Conservation (phyloP, 2,113 vertebrate genomes). For the Pygathrix nemaeus region DNA sequence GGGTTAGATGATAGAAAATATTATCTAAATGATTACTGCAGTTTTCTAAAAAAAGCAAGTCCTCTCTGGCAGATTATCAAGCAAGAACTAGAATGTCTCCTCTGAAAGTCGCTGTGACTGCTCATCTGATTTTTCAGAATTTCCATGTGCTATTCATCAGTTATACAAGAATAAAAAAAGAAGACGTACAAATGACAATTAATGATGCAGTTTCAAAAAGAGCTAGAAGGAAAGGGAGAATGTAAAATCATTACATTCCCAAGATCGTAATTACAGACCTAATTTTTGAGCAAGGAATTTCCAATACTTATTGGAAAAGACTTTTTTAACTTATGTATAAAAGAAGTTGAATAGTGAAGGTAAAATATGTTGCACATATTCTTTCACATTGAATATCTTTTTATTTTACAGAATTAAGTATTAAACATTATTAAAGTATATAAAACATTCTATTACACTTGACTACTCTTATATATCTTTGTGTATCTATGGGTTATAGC, state of each 20-base stretch:
- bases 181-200: neutral
- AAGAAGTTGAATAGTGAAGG: neutral
- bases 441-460: slow-evolving; percentile 56
- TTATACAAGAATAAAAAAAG: neutral
- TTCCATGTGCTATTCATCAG: neutral
- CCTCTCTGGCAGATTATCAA: neutral
- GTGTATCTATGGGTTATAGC: neutral
- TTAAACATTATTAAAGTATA: slow-evolving; percentile 46
- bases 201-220: slow-evolving; percentile 27
- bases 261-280: slow-evolving; percentile 23
- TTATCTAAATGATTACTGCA: neutral
- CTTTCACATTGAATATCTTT: neutral
- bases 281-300: slow-evolving; percentile 25
- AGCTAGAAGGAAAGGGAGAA: neutral
- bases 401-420: slow-evolving; percentile 12
- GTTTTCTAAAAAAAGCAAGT: neutral
- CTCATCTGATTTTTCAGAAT: neutral
- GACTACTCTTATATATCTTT: neutral
- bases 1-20: neutral
- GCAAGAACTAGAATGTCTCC: neutral
- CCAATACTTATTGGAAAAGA: neutral
- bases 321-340: neutral
- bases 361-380: neutral
- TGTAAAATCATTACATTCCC: neutral
- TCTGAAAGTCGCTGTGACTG: neutral